phyloP scores from a whole-genome alignment of 2,113 vertebrate genomes.

The Rhizomys pruinosus region DNA sequence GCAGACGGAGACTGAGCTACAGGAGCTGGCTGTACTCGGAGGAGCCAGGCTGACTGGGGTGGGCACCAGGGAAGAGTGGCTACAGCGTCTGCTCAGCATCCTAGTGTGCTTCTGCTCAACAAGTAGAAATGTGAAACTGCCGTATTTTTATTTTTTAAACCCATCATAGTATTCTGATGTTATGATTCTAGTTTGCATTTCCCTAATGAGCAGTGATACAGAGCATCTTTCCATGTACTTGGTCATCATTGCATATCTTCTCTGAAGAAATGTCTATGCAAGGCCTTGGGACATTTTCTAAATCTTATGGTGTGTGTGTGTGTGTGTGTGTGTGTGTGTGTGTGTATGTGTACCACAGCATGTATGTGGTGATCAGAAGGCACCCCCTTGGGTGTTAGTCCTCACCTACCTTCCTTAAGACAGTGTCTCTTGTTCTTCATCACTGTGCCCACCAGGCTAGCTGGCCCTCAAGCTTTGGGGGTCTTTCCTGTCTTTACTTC shows the following conservation, averaged over 20 bases:
- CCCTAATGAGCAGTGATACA: neutral
- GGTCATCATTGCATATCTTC: neutral
- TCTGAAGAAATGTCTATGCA: neutral
- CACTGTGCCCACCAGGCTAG: no score
- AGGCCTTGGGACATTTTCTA: neutral
- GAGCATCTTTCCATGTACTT: neutral
- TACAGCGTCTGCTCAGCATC: no score
- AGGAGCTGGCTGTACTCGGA: no score
- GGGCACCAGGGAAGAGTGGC: no score
- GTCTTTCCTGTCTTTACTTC: no score
- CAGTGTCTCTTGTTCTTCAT: no score
- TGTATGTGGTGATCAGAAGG: neutral
- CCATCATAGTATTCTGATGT: neutral
- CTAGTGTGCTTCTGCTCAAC: no score
- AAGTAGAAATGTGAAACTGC: no score
- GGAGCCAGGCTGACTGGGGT: no score
- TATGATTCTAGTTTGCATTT: constrained; percentile 5
- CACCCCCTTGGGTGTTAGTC: neutral
- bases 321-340: neutral
- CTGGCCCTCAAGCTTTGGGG: no score
- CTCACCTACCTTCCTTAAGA: neutral
- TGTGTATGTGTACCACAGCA: neutral
- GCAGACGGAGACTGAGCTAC: no score
- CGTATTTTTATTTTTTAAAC: constrained; percentile 19
- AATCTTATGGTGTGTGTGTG: neutral